phyloP scores from a whole-genome alignment of 2,113 vertebrate genomes.

The Donacobius atricapilla region DNA sequence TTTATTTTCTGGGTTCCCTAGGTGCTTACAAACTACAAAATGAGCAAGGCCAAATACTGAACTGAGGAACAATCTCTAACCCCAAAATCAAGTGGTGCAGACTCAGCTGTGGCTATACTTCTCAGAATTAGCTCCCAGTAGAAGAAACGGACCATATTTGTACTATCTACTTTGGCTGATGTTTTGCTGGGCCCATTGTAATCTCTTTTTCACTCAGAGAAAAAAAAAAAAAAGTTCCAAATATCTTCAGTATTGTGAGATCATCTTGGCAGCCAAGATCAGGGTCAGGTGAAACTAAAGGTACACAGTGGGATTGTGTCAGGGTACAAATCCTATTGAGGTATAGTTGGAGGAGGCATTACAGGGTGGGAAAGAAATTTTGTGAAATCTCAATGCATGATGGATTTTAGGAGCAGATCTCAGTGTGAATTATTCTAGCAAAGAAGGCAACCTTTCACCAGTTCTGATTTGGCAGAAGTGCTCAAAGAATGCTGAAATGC shows the following conservation, averaged over 20 bases:
- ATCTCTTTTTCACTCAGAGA: not conserved
- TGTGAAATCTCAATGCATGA: not conserved
- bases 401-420: not conserved
- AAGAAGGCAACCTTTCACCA: not conserved
- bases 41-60: not conserved
- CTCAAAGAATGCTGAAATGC: not conserved
- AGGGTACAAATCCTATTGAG: not conserved
- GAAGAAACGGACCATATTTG: not conserved
- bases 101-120: not conserved
- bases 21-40: not conserved
- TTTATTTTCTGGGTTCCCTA: not conserved
- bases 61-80: not conserved
- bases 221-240: not conserved
- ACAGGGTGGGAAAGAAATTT: not conserved
- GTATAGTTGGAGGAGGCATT: not conserved
- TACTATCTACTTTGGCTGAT: not conserved
- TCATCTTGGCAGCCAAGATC: not conserved
- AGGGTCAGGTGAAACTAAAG: not conserved
- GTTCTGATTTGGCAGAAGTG: not conserved
- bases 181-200: not conserved
- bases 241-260: not conserved
- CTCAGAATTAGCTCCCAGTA: not conserved
- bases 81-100: not conserved
- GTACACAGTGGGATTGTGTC: not conserved
- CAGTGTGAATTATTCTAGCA: not conserved